A percentile compares a stretch with the other conserved stretches of the same genome.
Conservation (phyloP, 2,113 vertebrate genomes). For the Nothoprocta pentlandii region DNA sequence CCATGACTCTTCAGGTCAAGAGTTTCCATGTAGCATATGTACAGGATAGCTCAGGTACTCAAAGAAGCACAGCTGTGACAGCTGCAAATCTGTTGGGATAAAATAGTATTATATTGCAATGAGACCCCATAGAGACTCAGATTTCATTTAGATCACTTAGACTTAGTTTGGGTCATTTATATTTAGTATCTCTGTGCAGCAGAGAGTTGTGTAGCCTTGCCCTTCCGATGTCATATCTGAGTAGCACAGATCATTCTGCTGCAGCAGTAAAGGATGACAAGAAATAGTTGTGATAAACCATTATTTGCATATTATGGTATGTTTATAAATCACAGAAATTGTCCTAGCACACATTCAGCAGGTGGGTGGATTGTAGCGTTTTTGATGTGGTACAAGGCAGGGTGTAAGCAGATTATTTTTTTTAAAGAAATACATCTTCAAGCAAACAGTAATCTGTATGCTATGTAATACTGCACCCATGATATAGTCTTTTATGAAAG, state of each 20-base stretch:
- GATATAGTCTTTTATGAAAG: not conserved
- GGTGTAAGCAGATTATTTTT: not conserved
- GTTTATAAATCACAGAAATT: not conserved
- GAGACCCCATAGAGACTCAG: not conserved
- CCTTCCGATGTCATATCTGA: not conserved
- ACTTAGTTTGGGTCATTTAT: not conserved
- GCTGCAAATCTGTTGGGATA: not conserved
- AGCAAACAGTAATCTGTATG: not conserved
- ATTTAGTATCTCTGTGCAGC: not conserved
- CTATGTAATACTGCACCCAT: not conserved
- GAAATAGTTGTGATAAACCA: not conserved
- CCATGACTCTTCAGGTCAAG: not conserved
- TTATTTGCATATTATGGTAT: not conserved
- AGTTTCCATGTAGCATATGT: fast-evolving
- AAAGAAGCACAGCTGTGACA: not conserved
- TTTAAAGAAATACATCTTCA: not conserved
- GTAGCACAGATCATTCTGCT: not conserved
- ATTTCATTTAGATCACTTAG: not conserved
- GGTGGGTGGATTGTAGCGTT: not conserved
- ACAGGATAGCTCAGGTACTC: not conserved
- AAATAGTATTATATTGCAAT: not conserved
- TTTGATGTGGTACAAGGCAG: not conserved
- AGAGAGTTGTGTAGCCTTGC: not conserved
- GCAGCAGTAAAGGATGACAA: not conserved
- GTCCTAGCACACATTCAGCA: not conserved